Conservation (phyloP, 2,888 invertebrate species). For the Agriopis aurantiaria region DNA sequence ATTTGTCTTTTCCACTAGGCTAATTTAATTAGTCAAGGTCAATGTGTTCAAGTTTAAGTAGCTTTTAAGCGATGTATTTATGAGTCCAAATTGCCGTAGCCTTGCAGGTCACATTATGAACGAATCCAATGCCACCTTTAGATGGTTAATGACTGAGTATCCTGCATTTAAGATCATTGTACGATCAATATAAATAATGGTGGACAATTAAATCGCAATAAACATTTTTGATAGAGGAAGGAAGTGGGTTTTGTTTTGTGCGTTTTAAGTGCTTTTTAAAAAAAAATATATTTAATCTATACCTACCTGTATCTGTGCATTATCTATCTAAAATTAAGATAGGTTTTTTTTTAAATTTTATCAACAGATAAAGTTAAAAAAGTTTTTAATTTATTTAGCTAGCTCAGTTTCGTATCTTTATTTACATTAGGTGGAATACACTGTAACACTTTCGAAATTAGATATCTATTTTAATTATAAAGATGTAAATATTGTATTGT, state of each 20-base stretch:
- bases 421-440: no score
- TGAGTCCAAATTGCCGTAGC: slow-evolving; percentile 31
- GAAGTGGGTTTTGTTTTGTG: not conserved
- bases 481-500: no score
- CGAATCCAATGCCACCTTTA: slow-evolving; percentile 39
- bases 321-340: no score
- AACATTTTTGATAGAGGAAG: slow-evolving; percentile 33
- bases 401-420: no score
- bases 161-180: slow-evolving; percentile 44
- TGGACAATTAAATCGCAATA: slow-evolving; percentile 32
- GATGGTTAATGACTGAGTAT: slow-evolving; percentile 33
- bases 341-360: no score
- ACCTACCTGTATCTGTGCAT: no score
- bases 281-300: no score
- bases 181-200: slow-evolving; percentile 32
- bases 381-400: no score
- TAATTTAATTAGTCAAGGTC: slow-evolving; percentile 15
- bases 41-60: slow-evolving; percentile 10
- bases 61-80: slow-evolving; percentile 14
- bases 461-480: no score
- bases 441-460: no score
- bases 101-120: slow-evolving; percentile 40
- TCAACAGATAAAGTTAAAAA: no score
- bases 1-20: not conserved
- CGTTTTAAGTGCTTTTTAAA: no score